These are phyloP conservation scores for Nezara viridula DNA, from an alignment of 2,888 invertebrate species.

Conservation along the genomic window DNA sequence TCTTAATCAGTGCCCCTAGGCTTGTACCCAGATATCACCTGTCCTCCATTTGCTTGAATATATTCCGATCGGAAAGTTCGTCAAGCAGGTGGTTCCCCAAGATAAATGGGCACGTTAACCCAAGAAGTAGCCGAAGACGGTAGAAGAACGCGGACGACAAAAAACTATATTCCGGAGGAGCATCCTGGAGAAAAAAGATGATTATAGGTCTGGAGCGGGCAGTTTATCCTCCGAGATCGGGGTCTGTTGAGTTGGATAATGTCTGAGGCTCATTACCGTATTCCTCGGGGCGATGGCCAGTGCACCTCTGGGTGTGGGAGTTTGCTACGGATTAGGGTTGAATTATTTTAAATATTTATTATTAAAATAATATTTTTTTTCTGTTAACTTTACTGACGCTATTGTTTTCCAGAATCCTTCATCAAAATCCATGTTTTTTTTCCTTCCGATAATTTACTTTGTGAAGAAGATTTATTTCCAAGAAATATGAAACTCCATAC, in stretches of 20 bases:
- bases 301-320: background rate
- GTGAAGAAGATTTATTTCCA: too few species aligned
- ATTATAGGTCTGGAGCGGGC: slow-evolving; percentile 20
- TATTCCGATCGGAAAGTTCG: background rate
- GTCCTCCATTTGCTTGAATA: background rate
- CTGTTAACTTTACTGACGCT: too few species aligned
- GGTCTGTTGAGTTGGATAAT: slow-evolving; percentile 18
- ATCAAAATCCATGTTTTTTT: too few species aligned
- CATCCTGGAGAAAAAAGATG: background rate
- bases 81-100: background rate
- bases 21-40: background rate
- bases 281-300: background rate
- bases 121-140: background rate
- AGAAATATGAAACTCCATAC: too few species aligned
- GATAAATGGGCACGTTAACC: slow-evolving; percentile 43
- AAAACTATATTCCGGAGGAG: slow-evolving; percentile 35
- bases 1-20: background rate
- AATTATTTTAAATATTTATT: too few species aligned
- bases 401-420: too few species aligned
- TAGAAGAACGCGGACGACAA: background rate
- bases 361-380: too few species aligned
- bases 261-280: background rate
- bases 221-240: background rate
- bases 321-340: background rate
- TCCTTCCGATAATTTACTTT: too few species aligned